phyloP scores from a whole-genome alignment of 2,888 invertebrate species.

The Oegoconia quadripuncta region DNA sequence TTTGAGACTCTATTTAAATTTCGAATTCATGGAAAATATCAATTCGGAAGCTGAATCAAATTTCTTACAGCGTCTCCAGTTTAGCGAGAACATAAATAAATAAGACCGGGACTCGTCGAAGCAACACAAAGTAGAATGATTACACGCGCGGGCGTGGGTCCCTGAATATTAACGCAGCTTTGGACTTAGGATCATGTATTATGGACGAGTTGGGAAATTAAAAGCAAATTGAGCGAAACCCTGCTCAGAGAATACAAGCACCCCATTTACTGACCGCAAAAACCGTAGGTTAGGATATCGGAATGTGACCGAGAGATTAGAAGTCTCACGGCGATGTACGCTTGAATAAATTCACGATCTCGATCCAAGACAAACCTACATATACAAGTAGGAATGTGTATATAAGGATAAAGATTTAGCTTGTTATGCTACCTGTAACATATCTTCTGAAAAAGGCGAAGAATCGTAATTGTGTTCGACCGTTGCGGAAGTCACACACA shows the following conservation, averaged over 20 bases:
- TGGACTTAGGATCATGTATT: conserved; percentile 34
- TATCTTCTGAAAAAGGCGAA: too few relatives aligned
- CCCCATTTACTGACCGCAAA: conserved; percentile 7
- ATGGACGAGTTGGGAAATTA: conserved; percentile 39
- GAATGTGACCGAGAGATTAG: too few relatives aligned
- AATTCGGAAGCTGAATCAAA: conserved; percentile 31
- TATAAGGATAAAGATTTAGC: too few relatives aligned
- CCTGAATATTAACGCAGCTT: conserved; percentile 42
- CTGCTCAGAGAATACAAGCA: conserved; percentile 15
- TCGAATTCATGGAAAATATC: conserved; percentile 7
- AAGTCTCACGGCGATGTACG: too few relatives aligned
- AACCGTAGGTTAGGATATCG: too few relatives aligned
- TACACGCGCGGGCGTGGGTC: conserved; percentile 23
- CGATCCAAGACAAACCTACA: too few relatives aligned
- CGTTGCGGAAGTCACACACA: too few relatives aligned
- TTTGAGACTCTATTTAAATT: conserved; percentile 16
- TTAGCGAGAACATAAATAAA: conserved; percentile 34
- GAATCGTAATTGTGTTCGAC: too few relatives aligned
- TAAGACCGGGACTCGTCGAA: conserved; percentile 12
- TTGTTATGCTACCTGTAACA: too few relatives aligned
- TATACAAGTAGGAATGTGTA: too few relatives aligned
- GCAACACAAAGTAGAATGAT: conserved; percentile 26
- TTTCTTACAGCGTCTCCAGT: conserved; percentile 21
- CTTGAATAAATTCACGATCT: too few relatives aligned
- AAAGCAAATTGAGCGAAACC: conserved; percentile 38